Evolutionary conservation across 2,888 invertebrate species (phyloP).

Genomic region (Eledone cirrhosa): DNA sequence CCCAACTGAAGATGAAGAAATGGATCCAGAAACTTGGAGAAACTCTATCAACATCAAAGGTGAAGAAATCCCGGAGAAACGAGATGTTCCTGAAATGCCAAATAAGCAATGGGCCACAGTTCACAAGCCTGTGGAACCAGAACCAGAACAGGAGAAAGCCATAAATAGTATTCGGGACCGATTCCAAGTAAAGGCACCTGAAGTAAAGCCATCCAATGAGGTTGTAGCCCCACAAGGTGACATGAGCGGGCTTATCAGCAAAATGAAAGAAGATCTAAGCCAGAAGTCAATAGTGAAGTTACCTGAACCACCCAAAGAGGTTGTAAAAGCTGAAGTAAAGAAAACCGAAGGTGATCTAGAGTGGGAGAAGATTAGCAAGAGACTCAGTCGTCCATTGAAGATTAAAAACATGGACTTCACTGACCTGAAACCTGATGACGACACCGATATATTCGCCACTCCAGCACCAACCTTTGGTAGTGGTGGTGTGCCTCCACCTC

Average conservation of each 20-base stretch:
- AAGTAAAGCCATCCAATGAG: neutral
- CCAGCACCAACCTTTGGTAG: conserved; percentile 61
- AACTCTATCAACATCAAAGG: neutral
- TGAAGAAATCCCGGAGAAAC: too few species aligned
- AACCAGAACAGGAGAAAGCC: conserved; percentile 16
- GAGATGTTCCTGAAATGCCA: neutral
- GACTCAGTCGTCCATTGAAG: conserved; percentile 73
- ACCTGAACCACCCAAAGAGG: conserved; percentile 41
- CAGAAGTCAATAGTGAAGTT: conserved; percentile 34
- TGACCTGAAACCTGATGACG: conserved; percentile 88
- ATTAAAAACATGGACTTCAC: conserved; percentile 95
- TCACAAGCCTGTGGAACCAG: neutral
- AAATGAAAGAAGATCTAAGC: conserved; percentile 87
- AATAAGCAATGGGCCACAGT: neutral
- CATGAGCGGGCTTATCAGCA: conserved; percentile 88
- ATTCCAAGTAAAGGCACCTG: neutral
- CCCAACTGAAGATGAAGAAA: neutral
- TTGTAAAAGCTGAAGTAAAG: conserved; percentile 70
- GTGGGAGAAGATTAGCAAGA: conserved; percentile 83
- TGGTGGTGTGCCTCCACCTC: conserved; percentile 52
- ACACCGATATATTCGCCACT: conserved; percentile 75
- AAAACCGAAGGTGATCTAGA: conserved; percentile 93
- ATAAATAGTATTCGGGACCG: conserved; percentile 11
- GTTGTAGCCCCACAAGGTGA: conserved; percentile 62
- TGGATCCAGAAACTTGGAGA: conserved; percentile 14